These are phyloP conservation scores for Ursus arctos DNA, from an alignment of 2,113 vertebrate species.

Conservation along the genomic window DNA sequence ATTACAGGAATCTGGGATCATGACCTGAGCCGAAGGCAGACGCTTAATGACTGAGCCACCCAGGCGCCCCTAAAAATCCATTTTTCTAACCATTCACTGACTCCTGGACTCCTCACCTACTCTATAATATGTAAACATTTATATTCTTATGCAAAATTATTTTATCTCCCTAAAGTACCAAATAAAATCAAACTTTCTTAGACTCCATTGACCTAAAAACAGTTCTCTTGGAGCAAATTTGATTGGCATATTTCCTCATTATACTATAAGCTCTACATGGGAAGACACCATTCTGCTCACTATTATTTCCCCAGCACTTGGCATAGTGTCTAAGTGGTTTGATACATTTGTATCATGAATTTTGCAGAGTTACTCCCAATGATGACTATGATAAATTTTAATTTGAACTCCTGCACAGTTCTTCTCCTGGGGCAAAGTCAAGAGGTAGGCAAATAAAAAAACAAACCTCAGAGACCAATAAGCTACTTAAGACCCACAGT, in stretches of 20 bases:
- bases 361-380: neutral
- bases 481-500: neutral
- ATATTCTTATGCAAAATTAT: conserved; percentile 35
- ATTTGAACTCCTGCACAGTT: neutral
- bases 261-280: neutral
- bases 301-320: neutral
- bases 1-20: no score
- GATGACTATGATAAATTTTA: neutral
- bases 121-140: neutral
- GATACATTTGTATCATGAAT: neutral
- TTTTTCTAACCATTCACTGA: neutral
- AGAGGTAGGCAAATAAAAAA: neutral
- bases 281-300: neutral
- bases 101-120: neutral
- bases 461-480: neutral
- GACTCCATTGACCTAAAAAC: neutral
- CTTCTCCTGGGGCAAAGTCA: neutral
- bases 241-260: neutral
- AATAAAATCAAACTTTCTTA: conserved; percentile 25
- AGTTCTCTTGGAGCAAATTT: neutral
- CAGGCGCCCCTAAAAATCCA: neutral
- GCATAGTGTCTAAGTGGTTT: neutral
- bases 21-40: no score
- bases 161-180: neutral
- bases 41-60: no score